Evolutionary conservation across 2,888 invertebrate species (phyloP).

Genomic region (Colostygia pectinataria): DNA sequence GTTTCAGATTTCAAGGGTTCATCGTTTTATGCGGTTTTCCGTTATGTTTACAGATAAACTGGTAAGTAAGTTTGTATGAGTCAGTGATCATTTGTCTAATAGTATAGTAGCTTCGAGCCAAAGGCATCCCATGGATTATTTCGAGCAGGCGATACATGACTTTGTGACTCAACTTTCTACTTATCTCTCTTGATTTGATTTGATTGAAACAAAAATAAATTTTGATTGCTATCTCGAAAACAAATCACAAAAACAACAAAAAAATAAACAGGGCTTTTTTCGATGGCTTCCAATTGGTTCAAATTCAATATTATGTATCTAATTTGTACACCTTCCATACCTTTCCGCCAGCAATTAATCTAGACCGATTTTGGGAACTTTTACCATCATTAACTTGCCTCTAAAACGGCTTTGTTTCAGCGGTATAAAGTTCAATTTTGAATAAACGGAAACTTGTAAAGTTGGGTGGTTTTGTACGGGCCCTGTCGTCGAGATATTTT

Average conservation of each 20-base stretch:
- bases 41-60: conserved; percentile 1
- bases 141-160: too few relatives aligned
- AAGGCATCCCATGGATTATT: too few relatives aligned
- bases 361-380: conserved; percentile 65
- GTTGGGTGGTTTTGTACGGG: conserved; percentile 45
- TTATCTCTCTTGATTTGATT: too few relatives aligned
- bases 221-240: conserved; percentile 34
- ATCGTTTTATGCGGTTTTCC: conserved; percentile 9
- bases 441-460: conserved; percentile 7
- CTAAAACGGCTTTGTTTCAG: conserved; percentile 17
- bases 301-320: conserved; percentile 69
- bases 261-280: conserved; percentile 33
- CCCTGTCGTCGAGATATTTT: conserved; percentile 71
- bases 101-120: too few relatives aligned
- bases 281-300: conserved; percentile 49
- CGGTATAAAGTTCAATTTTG: conserved; percentile 26
- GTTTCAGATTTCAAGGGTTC: conserved; percentile 23
- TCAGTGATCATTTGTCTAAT: too few relatives aligned
- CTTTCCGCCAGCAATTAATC: conserved; percentile 68
- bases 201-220: too few relatives aligned
- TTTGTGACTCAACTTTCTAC: too few relatives aligned
- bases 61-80: too few relatives aligned
- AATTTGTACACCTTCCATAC: conserved; percentile 73
- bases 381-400: conserved; percentile 27
- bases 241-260: conserved; percentile 47